Evolutionary conservation across 2,797 vertebrate genomes (phyloP).

Genomic region (Gallinago solitaria): DNA sequence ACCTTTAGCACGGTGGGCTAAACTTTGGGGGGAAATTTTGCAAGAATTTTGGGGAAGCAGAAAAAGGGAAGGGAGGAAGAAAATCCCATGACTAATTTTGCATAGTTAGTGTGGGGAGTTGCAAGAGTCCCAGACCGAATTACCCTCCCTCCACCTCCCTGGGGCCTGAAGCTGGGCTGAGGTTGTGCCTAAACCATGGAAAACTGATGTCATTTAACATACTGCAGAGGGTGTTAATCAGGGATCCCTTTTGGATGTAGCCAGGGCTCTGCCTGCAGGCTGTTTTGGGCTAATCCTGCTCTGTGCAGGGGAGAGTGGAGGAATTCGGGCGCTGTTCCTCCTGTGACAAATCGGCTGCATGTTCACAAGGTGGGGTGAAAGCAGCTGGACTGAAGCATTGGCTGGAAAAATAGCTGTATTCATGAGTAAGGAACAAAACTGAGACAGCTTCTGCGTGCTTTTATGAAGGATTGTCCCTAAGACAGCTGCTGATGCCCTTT

Average conservation of each 20-base stretch:
- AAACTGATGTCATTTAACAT: background rate
- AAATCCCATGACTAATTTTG: background rate
- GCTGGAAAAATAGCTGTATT: background rate
- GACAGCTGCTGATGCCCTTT: background rate
- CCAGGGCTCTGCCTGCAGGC: background rate
- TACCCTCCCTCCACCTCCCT: rapidly evolving
- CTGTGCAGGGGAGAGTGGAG: too few relatives aligned
- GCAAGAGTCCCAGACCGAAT: background rate
- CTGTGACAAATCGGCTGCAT: rapidly evolving
- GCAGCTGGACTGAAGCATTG: background rate
- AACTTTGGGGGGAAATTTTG: background rate
- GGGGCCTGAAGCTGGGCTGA: rapidly evolving
- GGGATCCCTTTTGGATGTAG: background rate
- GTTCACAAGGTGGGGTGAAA: background rate
- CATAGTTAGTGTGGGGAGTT: background rate
- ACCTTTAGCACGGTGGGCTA: background rate
- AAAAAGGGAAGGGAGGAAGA: rapidly evolving
- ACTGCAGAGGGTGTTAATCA: background rate
- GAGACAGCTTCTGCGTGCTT: background rate
- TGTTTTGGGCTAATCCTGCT: background rate
- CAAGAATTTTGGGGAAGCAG: background rate
- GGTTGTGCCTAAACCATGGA: background rate
- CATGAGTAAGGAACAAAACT: background rate
- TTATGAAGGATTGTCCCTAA: background rate
- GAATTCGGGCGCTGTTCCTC: rapidly evolving